Conservation (phyloP, 2,797 vertebrate species). For the Balearica regulorum region DNA sequence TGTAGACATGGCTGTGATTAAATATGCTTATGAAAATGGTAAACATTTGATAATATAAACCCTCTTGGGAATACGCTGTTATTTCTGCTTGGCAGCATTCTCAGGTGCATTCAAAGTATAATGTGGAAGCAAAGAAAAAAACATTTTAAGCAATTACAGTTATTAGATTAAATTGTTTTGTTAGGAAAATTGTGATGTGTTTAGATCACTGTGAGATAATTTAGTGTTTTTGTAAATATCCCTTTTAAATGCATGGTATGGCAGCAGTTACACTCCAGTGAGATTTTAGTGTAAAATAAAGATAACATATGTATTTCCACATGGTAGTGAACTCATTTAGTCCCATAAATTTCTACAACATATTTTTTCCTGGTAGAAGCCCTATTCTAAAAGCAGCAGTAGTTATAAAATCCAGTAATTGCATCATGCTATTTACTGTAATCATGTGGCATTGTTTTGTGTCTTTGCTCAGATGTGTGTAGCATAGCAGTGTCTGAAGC, state of each 20-base stretch:
- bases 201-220: slow-evolving; percentile 34
- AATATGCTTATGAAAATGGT: slow-evolving; percentile 48
- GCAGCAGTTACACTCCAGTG: not conserved
- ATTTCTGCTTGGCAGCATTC: slow-evolving; percentile 18
- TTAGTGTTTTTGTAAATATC: slow-evolving; percentile 18
- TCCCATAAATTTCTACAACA: not conserved
- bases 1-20: slow-evolving; percentile 70
- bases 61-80: slow-evolving; percentile 12
- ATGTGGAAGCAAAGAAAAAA: slow-evolving; percentile 33
- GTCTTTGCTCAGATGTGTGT: not conserved
- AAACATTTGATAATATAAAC: slow-evolving; percentile 55
- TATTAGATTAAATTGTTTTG: slow-evolving; percentile 51
- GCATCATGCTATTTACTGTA: not conserved
- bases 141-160: slow-evolving; percentile 41
- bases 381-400: not conserved
- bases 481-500: not conserved
- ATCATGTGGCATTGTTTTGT: not conserved
- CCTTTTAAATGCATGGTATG: not conserved
- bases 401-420: not conserved
- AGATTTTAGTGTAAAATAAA: slow-evolving; percentile 2
- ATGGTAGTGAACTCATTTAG: not conserved
- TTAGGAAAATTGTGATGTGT: slow-evolving; percentile 21
- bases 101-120: slow-evolving; percentile 51
- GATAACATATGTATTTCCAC: not conserved
- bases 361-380: slow-evolving; percentile 1